Evolutionary conservation across 2,888 invertebrate species (phyloP), one percentile per base, ranked within the genome.

Genomic region (Boloria selene): DNA sequence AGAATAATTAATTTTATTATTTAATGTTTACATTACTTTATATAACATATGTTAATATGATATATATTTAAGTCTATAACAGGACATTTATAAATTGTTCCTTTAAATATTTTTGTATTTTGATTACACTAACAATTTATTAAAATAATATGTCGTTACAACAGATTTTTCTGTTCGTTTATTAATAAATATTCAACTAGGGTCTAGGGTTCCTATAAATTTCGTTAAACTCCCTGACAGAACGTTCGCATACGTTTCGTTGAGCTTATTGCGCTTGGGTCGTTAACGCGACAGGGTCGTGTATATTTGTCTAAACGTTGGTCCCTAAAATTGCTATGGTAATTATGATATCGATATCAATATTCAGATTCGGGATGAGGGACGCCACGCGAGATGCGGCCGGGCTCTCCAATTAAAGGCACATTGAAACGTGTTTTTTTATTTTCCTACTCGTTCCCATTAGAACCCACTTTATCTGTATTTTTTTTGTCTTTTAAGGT

Each of bases 251-350:
- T 61, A 65, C 56, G 63, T 71, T 87, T 86, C 80, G 80, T 84
- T 84, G 84, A 85, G 80, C 77, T 80, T 80, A 77, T 80, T 82
- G 81, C 84, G 82, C 79, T 79, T 77, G 76, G 80, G 76, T 78
- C 75, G 75, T 80, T 78, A 77, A 80, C 81, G 82, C 83, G 80
- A 80, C 82, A 78, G 81, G 82, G 83, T 84, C 82, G 78, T 88
- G 86, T 88, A 91, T 91, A 91, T 88, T 91, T 90, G 82, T 90
- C 90, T 90, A 92, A 91, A 91, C 86, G 83, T 92, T 91, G 91
- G 91, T 92, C 92, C 92, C 92, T 89, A 90, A 86, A 84, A 86
- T 91, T 90, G 86, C 89, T 90, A 91, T 91, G 89, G 90, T 87
- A 85, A 81, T 80, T 78, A 77, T 83, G 82, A 83, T 77, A 79